Percentiles rank a stretch among this genome's conserved stretches.
Evolutionary conservation across 2,113 vertebrate genomes (phyloP).

Genomic region (Mystacornis crossleyi): DNA sequence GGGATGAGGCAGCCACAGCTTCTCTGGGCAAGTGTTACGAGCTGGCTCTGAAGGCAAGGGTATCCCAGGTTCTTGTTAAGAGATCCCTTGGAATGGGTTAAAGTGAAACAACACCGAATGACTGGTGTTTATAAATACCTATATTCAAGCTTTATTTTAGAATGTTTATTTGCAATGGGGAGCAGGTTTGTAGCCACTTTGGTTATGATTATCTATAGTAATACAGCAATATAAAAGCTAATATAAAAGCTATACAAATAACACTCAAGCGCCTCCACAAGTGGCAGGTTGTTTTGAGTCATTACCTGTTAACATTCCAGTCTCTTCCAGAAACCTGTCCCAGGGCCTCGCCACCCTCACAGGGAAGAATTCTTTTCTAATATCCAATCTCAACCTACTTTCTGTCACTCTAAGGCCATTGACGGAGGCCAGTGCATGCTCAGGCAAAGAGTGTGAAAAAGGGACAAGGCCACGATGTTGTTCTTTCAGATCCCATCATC

Average conservation of each 20-base stretch:
- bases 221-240: neutral
- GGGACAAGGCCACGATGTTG: neutral
- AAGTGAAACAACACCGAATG: neutral
- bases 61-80: neutral
- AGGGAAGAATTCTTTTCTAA: neutral
- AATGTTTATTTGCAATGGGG: neutral
- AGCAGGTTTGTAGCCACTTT: neutral
- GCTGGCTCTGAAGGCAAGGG: neutral
- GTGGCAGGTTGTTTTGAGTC: neutral
- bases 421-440: neutral
- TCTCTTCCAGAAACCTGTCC: neutral
- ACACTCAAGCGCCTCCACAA: neutral
- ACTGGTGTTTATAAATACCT: neutral
- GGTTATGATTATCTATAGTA: neutral
- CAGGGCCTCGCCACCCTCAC: neutral
- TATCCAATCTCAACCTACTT: neutral
- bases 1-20: neutral
- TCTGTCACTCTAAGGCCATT: fast-evolving
- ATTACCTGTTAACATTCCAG: neutral
- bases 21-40: neutral
- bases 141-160: neutral
- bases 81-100: neutral
- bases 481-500: neutral
- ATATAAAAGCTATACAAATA: neutral
- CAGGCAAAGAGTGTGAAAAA: neutral